These are phyloP conservation scores for Oscheius onirici DNA, from an alignment of 2,888 invertebrate species.

Conservation along the genomic window DNA sequence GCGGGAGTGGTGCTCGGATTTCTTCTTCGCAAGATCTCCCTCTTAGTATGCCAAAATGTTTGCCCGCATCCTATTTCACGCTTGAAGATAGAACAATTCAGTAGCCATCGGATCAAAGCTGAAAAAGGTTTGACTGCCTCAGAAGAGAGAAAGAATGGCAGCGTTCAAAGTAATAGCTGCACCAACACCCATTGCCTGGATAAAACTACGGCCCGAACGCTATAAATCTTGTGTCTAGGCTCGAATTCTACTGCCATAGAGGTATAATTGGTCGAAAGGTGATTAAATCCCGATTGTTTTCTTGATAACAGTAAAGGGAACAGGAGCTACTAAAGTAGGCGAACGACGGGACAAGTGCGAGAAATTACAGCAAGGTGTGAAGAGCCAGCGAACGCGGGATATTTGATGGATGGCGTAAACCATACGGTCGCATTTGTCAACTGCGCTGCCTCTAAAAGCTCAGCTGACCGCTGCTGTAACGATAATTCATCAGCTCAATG, in stretches of 20 bases:
- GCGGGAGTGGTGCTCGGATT: constrained; percentile 18
- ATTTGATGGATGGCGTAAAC: constrained; percentile 28
- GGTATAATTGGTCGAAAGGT: not conserved
- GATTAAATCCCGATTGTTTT: not conserved
- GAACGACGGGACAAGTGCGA: not conserved
- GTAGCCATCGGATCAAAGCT: constrained; percentile 8
- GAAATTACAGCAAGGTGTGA: constrained; percentile 30
- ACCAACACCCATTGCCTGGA: not conserved
- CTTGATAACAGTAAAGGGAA: not conserved
- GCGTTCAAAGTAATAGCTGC: constrained; percentile 5
- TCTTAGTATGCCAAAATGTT: constrained; percentile 30
- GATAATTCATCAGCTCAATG: too few species aligned
- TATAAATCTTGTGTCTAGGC: constrained; percentile 10
- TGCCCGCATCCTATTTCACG: constrained; percentile 31
- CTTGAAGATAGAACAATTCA: constrained; percentile 12
- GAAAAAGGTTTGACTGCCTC: constrained; percentile 18
- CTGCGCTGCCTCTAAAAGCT: constrained; percentile 4
- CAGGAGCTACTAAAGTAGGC: not conserved
- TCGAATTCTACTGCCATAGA: not conserved
- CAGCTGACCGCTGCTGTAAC: not conserved
- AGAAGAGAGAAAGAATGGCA: constrained; percentile 7
- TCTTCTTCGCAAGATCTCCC: constrained; percentile 3
- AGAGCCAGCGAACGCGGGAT: constrained; percentile 19
- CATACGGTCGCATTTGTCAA: constrained; percentile 28
- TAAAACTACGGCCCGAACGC: not conserved